Percentiles rank a stretch among this genome's conserved stretches.
phyloP scores from a whole-genome alignment of 2,113 vertebrate genomes.

The Sus scrofa region DNA sequence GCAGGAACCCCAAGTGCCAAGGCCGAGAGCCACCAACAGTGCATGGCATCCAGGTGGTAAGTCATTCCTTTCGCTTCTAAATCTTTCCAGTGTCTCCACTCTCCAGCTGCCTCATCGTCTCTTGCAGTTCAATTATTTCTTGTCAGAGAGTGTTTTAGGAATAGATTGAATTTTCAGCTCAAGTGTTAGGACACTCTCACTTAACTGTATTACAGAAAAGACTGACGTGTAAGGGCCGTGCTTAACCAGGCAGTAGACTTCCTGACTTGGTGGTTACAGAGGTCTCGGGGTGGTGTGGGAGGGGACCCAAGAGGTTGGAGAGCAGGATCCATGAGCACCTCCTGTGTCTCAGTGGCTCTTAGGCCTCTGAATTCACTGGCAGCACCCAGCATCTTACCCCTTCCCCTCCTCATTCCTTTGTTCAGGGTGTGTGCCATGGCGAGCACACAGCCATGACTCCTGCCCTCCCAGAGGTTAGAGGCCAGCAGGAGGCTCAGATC shows the following conservation, averaged over 20 bases:
- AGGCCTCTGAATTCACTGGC: neutral
- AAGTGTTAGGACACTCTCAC: neutral
- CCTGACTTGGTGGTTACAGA: neutral
- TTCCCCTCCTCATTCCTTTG: neutral
- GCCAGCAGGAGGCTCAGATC: neutral
- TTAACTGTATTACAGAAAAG: neutral
- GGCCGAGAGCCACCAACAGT: neutral
- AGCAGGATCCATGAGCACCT: neutral
- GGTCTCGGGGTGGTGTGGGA: fast-evolving
- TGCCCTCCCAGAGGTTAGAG: neutral
- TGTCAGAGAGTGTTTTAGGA: neutral
- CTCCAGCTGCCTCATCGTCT: neutral
- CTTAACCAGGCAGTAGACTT: neutral
- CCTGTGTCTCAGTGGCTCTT: neutral
- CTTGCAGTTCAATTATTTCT: neutral
- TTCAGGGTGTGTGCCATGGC: neutral
- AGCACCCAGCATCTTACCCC: neutral
- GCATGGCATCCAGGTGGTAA: fast-evolving
- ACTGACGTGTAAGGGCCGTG: neutral
- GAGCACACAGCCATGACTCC: neutral
- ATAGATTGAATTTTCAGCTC: neutral
- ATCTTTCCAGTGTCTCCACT: neutral
- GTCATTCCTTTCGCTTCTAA: neutral
- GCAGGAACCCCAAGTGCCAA: neutral
- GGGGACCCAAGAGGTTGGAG: neutral